Percentiles rank a stretch among this genome's conserved stretches.
These are phyloP conservation scores for Columba janthina DNA, from an alignment of 2,113 vertebrate genomes.

Conservation along the genomic window DNA sequence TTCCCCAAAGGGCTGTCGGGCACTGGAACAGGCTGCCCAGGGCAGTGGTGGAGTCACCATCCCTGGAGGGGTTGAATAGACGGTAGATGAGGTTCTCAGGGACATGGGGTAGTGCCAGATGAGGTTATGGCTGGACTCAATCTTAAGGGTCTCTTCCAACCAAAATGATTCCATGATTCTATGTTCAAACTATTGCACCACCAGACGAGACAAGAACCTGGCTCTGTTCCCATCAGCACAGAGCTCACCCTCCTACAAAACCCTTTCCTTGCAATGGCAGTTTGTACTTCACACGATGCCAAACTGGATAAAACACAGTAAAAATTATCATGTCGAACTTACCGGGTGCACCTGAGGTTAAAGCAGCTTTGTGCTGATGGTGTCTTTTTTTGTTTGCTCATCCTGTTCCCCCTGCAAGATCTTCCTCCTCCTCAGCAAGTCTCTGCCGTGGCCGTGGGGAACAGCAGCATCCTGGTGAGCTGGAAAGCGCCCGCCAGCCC, in stretches of 20 bases:
- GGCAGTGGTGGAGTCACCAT: no score
- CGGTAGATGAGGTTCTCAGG: no score
- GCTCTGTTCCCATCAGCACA: background rate
- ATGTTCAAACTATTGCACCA: no score
- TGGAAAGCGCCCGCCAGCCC: conserved; percentile 24
- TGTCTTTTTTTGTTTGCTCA: background rate
- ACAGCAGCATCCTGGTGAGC: conserved; percentile 40
- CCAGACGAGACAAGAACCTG: accelerated
- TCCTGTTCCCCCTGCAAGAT: conserved; percentile 4
- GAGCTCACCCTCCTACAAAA: accelerated
- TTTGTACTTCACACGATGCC: accelerated
- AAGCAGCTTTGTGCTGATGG: accelerated
- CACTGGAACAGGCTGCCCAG: no score
- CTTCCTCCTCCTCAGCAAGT: conserved; percentile 54
- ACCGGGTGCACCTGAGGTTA: accelerated
- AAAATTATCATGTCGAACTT: accelerated
- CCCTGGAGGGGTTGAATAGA: no score
- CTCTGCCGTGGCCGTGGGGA: background rate
- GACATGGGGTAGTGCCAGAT: no score
- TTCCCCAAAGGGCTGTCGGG: no score
- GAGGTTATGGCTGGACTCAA: no score
- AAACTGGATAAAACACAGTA: accelerated
- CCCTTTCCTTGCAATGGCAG: background rate
- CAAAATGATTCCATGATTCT: no score
- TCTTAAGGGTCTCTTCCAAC: no score